Evolutionary conservation across 2,797 vertebrate species (phyloP).

Genomic region (Acanthis flammea): DNA sequence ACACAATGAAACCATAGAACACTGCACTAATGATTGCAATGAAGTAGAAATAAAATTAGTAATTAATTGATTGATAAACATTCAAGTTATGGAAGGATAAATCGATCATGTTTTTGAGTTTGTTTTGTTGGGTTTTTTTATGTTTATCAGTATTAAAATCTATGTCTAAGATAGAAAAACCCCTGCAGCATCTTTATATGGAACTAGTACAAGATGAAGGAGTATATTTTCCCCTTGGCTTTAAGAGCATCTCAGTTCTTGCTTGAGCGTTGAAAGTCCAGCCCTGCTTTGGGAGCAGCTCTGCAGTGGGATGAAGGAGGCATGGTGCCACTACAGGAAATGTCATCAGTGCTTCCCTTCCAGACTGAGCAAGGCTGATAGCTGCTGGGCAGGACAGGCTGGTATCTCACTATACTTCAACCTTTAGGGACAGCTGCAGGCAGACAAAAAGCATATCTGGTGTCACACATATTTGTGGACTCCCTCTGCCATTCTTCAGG

Average conservation of each 20-base stretch:
- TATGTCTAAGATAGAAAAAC: neutral
- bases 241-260: neutral
- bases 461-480: neutral
- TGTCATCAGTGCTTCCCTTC: neutral
- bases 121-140: neutral
- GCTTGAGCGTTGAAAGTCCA: neutral
- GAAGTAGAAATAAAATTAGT: neutral
- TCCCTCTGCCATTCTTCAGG: neutral
- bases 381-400: neutral
- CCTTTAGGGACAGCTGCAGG: neutral
- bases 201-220: neutral
- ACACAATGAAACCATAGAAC: neutral
- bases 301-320: neutral
- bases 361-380: neutral
- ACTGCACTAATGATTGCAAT: neutral
- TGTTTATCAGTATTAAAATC: neutral
- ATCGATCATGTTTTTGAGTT: fast-evolving
- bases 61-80: neutral
- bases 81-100: neutral
- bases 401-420: neutral
- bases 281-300: neutral
- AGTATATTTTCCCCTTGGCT: neutral
- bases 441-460: neutral
- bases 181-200: neutral
- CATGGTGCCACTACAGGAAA: neutral